phyloP scores from a whole-genome alignment of 2,113 vertebrate genomes.

The Vimba vimba region DNA sequence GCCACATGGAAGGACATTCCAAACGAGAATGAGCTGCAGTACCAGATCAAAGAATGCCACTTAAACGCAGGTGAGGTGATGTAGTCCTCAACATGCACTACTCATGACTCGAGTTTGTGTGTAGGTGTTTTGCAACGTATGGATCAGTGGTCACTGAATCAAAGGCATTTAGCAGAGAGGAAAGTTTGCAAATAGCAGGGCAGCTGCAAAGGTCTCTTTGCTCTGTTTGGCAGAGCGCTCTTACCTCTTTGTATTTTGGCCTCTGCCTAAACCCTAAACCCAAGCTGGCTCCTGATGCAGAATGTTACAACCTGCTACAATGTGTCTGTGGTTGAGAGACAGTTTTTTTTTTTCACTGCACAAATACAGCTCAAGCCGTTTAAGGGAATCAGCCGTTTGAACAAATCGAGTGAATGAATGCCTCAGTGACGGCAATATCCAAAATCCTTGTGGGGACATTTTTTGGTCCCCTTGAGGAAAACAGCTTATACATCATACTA shows the following conservation, averaged over 20 bases:
- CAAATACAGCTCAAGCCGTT: neutral
- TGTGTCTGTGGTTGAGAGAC: neutral
- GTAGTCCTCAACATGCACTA: neutral
- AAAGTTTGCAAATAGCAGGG: neutral
- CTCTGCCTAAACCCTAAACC: neutral
- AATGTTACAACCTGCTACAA: neutral
- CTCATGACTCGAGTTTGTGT: neutral
- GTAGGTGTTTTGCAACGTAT: neutral
- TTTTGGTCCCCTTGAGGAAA: too few relatives aligned
- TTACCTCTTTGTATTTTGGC: neutral
- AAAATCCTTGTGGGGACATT: too few relatives aligned
- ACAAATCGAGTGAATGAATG: too few relatives aligned
- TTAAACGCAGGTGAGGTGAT: constrained; percentile 88
- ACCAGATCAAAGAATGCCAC: constrained; percentile 99
- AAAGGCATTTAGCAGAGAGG: neutral
- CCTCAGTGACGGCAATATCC: too few relatives aligned
- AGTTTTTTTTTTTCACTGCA: neutral
- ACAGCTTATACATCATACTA: too few relatives aligned
- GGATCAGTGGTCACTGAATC: neutral
- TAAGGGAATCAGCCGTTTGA: too few relatives aligned
- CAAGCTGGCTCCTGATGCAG: neutral
- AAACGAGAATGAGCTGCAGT: constrained; percentile 98
- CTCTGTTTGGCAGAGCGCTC: neutral
- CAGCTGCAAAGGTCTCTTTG: neutral
- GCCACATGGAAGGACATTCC: constrained; percentile 99